These are phyloP conservation scores for Mesorhabditis spiculigera DNA, from an alignment of 2,888 invertebrate genomes.

Conservation along the genomic window DNA sequence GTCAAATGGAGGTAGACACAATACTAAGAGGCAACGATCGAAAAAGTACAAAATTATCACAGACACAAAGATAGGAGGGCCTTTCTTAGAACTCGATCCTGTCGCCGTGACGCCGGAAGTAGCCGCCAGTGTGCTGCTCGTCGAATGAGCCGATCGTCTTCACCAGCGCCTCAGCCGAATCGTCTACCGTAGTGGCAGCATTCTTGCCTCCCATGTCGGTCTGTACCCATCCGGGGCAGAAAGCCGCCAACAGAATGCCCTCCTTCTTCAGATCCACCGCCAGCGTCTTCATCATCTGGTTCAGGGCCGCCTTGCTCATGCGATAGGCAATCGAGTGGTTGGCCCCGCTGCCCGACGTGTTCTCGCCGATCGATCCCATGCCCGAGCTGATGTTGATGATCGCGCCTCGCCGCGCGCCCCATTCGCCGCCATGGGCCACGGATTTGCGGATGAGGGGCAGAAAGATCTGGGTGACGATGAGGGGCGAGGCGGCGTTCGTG, in stretches of 20 bases:
- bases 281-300: slow-evolving; percentile 22
- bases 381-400: slow-evolving; percentile 15
- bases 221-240: slow-evolving; percentile 27
- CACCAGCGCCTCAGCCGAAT: not conserved
- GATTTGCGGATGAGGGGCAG: slow-evolving; percentile 6
- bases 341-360: slow-evolving; percentile 8
- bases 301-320: slow-evolving; percentile 19
- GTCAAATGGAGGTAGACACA: too few species aligned
- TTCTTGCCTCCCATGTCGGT: slow-evolving; percentile 33
- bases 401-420: slow-evolving; percentile 7
- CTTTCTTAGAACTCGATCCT: not conserved
- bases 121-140: not conserved
- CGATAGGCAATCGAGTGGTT: slow-evolving; percentile 6
- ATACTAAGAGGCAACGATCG: too few species aligned
- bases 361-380: slow-evolving; percentile 11
- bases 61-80: too few species aligned
- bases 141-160: not conserved
- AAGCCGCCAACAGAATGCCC: slow-evolving; percentile 16
- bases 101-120: slow-evolving; percentile 3
- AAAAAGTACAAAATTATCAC: too few species aligned
- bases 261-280: slow-evolving; percentile 10
- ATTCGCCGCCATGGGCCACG: not conserved
- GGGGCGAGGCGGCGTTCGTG: not conserved
- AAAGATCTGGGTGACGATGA: slow-evolving; percentile 3
- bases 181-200: slow-evolving; percentile 13